Evolutionary conservation across 2,797 vertebrate genomes (phyloP).

Genomic region (Petrocephalus schoutedeni): DNA sequence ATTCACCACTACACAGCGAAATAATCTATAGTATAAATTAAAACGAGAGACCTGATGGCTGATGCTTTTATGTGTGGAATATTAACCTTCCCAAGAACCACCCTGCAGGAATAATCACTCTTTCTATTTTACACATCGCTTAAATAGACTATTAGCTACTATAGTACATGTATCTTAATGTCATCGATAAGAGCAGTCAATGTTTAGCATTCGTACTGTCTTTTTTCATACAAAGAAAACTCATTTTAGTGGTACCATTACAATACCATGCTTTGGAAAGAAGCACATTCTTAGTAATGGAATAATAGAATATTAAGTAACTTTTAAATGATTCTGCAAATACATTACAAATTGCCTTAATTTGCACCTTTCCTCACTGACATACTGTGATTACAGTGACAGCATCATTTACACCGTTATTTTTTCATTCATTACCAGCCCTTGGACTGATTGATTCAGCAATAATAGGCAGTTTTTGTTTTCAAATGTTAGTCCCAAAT

Average conservation of each 20-base stretch:
- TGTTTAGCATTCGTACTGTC: neutral
- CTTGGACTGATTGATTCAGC: neutral
- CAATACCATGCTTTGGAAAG: neutral
- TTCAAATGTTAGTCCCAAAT: neutral
- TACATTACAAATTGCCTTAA: neutral
- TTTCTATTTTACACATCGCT: neutral
- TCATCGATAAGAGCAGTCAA: neutral
- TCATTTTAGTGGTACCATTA: neutral
- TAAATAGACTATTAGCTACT: slow-evolving; percentile 8
- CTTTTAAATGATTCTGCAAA: neutral
- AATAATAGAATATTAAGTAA: neutral
- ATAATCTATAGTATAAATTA: neutral
- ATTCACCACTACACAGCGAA: neutral
- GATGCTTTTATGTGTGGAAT: neutral
- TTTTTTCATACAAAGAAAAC: neutral
- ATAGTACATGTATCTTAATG: neutral
- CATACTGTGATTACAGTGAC: neutral
- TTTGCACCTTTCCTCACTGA: neutral
- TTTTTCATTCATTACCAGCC: neutral
- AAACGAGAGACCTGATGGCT: neutral
- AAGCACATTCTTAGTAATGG: neutral
- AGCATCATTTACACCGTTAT: neutral
- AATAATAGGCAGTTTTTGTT: neutral
- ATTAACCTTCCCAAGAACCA: neutral
- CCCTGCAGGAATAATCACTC: neutral